phyloP scores from a whole-genome alignment of 2,888 invertebrate genomes.

The Rosalia funebris region DNA sequence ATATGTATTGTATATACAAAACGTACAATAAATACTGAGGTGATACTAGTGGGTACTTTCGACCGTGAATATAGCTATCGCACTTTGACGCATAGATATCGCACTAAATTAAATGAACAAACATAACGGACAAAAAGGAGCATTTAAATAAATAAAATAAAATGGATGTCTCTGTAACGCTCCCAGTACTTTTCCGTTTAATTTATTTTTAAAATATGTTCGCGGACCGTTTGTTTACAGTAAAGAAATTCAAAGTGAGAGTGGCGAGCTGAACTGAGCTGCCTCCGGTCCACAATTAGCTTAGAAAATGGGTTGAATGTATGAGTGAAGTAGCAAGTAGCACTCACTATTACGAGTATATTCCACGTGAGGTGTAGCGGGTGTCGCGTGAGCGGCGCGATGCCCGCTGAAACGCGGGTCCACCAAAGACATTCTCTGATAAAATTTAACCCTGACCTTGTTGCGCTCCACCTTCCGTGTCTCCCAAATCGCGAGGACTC shows the following conservation, averaged over 20 bases:
- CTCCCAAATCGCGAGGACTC: conserved; percentile 8
- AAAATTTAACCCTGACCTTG: conserved; percentile 36
- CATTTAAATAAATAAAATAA: conserved; percentile 7
- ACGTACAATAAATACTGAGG: not conserved
- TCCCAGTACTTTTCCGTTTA: conserved; percentile 10
- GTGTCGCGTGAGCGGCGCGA: conserved; percentile 15
- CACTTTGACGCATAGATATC: not conserved
- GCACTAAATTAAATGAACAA: not conserved
- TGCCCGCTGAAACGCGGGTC: not conserved
- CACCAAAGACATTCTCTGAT: conserved; percentile 39
- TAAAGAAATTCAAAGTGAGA: conserved; percentile 11
- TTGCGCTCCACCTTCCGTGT: conserved; percentile 23
- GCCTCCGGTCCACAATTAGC: not conserved
- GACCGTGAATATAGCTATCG: not conserved
- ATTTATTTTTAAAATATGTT: not conserved
- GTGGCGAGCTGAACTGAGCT: not conserved
- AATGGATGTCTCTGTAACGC: not conserved
- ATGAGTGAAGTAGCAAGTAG: not conserved
- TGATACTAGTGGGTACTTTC: too few relatives aligned
- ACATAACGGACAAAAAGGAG: not conserved
- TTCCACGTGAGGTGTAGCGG: conserved; percentile 15
- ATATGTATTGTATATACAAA: not conserved
- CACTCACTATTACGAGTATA: not conserved
- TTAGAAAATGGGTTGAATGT: not conserved
- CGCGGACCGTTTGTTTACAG: conserved; percentile 5